Percentiles rank a stretch among this genome's conserved stretches.
Evolutionary conservation across 2,113 vertebrate genomes (phyloP).

Genomic region (Panthera uncia): DNA sequence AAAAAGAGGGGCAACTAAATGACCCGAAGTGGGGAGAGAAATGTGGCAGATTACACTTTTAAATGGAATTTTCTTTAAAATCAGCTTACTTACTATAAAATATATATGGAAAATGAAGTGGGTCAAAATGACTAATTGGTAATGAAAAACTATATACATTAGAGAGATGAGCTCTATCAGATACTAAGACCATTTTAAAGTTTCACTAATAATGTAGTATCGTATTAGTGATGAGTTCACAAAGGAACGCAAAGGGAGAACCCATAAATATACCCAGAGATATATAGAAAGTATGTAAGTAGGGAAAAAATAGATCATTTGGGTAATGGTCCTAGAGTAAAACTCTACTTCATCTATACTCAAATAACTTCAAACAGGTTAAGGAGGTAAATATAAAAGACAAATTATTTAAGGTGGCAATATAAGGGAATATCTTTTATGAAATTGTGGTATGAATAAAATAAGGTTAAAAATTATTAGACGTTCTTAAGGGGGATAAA

Average conservation of each 20-base stretch:
- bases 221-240: background rate
- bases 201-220: background rate
- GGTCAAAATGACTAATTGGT: background rate
- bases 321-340: background rate
- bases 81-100: background rate
- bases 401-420: background rate
- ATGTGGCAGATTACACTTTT: background rate
- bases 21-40: background rate
- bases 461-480: background rate
- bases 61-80: background rate
- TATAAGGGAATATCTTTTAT: background rate
- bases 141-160: background rate
- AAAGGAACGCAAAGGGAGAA: background rate
- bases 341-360: background rate
- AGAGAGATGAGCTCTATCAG: background rate
- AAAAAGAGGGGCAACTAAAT: background rate
- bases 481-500: background rate
- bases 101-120: background rate
- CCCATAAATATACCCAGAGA: background rate
- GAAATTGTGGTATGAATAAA: background rate
- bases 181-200: background rate
- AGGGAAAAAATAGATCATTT: background rate
- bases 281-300: background rate
- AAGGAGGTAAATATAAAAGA: background rate
- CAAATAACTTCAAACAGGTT: background rate